Base-by-base conservation (phyloP, 1,140 invertebrate species). In the Drusus annulatus region DNA sequence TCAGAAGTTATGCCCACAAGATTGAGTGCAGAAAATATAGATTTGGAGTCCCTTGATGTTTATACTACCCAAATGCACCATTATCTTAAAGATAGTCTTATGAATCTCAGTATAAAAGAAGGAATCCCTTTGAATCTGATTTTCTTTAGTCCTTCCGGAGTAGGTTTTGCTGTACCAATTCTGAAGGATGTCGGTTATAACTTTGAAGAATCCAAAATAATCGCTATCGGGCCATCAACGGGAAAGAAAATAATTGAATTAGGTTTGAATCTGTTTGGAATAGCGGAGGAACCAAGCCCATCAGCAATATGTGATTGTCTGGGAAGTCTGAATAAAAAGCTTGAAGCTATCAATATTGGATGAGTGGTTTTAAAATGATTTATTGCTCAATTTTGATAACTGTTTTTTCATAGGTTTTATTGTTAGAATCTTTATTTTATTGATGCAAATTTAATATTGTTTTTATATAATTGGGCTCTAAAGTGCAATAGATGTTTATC, bases 61-160 rank as follows among this genome's bases (percentile, higher is more conserved):
- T 83, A 83, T 63, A 73, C 25, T 16, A 83, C 82, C 3, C n/a
- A 69, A 60, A 71, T 17, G 21, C 21, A 80, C 15, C 7, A 50
- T 17, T n/a, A 17, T 28, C 52, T 90, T 17, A 78, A 85, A 74
- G 45, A 84, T 36, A 85, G 87, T 10, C 83, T 90, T 19, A 17
- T 28, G 21, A 62, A 84, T 19, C 19, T 28, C 21, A 58, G 83
- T 54, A 75, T 83, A 4, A 86, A 86, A 7, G 31, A 85, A 63
- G 76, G 73, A 17, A 80, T 87, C 16, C 86, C 88, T 23, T 84
- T 86, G 77, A 86, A 80, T 84, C 78, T 90, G 8, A 86, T 90
- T 21, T 90, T 88, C 84, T 90, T 90, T 83, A 90, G 89, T 85
- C 89, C 89, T 10, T 90, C 89, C 23, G 89, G 89, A 68, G 85